phyloP scores from a whole-genome alignment of 2,888 invertebrate genomes.

The Sepioteuthis lessoniana region DNA sequence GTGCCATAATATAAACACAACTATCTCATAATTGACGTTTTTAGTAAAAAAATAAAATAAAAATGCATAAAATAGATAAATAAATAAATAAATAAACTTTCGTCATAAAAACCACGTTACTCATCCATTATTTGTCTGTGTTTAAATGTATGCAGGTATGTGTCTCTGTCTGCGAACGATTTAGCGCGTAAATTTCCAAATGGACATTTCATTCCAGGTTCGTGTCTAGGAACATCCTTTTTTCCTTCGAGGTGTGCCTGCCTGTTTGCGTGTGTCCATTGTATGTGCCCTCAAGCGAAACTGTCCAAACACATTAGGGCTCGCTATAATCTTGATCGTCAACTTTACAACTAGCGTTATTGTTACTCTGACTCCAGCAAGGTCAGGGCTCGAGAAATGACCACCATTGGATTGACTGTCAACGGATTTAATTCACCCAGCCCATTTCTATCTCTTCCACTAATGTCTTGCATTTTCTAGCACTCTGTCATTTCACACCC shows the following conservation, averaged over 20 bases:
- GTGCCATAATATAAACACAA: no score
- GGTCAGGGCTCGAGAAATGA: neutral
- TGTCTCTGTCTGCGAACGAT: neutral
- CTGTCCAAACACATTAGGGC: neutral
- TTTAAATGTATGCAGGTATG: neutral
- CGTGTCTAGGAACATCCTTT: conserved; percentile 2
- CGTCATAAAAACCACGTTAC: no score
- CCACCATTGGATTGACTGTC: neutral
- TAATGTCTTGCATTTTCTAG: neutral
- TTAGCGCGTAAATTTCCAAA: neutral
- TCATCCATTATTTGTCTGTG: no score
- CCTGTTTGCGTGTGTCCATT: neutral
- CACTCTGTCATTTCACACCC: neutral
- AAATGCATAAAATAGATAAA: no score
- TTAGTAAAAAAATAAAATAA: no score
- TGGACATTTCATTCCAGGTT: neutral
- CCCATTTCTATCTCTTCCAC: neutral
- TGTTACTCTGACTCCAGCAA: neutral
- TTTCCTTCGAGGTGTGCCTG: neutral
- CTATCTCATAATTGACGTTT: no score
- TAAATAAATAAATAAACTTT: no score
- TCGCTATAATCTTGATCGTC: neutral
- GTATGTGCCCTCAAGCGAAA: neutral
- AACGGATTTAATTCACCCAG: neutral
- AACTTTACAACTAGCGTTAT: neutral